A percentile compares a stretch with the other conserved stretches of the same genome.
phyloP scores from a whole-genome alignment of 2,113 vertebrate species.

The Ondatra zibethicus region DNA sequence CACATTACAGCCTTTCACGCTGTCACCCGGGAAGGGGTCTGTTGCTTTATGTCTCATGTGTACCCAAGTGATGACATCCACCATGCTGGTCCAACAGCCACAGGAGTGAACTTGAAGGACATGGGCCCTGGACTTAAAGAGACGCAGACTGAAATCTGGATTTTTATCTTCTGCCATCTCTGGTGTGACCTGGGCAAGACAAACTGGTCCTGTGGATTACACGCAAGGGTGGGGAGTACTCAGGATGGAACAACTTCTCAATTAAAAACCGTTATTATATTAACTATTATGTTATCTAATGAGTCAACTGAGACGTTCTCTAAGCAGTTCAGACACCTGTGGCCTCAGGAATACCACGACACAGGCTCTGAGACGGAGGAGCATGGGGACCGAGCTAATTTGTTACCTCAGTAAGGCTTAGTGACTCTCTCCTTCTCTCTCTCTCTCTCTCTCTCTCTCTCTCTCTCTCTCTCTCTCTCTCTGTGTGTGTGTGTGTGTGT shows the following conservation, averaged over 20 bases:
- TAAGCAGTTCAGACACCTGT: neutral
- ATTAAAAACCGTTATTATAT: too few species aligned
- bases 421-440: neutral
- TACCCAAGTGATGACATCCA: fast-evolving
- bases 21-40: neutral
- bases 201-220: fast-evolving
- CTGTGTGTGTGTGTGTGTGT: too few species aligned
- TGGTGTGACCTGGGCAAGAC: too few species aligned
- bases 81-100: fast-evolving
- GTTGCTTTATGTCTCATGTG: neutral
- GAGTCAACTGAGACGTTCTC: neutral
- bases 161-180: neutral
- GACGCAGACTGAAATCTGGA: neutral
- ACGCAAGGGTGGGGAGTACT: fast-evolving
- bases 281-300: neutral
- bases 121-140: neutral
- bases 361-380: fast-evolving
- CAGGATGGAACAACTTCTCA: neutral
- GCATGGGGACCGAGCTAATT: fast-evolving
- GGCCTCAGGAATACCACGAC: neutral
- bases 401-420: neutral
- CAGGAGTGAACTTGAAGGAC: neutral
- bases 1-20: fast-evolving
- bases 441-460: neutral
- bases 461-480: neutral